Percentiles rank a stretch among this genome's conserved stretches.
Evolutionary conservation across 1,140 invertebrate genomes (phyloP).

Genomic region (Batillaria attramentaria): DNA sequence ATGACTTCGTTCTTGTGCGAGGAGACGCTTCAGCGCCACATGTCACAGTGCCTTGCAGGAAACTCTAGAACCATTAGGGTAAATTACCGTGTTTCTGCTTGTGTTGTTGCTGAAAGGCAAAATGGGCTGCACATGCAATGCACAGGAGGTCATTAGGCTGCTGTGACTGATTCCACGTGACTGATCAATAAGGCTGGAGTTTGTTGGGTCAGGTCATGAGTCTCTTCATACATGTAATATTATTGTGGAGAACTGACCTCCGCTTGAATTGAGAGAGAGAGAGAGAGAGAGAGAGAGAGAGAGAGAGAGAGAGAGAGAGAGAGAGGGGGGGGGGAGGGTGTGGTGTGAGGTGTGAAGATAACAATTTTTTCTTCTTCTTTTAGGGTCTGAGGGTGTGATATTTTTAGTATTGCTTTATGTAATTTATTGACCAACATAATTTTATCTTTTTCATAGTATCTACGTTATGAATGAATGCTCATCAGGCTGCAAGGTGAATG

Average conservation of each 20-base stretch:
- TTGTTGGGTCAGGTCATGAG: too few relatives aligned
- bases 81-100: neutral
- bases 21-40: too few relatives aligned
- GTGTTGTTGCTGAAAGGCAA: neutral
- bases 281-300: slow-evolving; percentile 21
- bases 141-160: neutral
- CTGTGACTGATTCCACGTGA: neutral
- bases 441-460: too few relatives aligned
- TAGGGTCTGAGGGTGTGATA: neutral
- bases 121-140: neutral
- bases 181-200: too few relatives aligned
- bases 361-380: neutral
- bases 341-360: neutral
- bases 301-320: slow-evolving; percentile 21
- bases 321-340: neutral
- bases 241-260: too few relatives aligned
- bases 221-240: too few relatives aligned
- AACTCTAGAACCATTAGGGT: too few relatives aligned
- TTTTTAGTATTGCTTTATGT: neutral
- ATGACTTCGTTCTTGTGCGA: too few relatives aligned
- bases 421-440: neutral
- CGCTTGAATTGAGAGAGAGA: neutral
- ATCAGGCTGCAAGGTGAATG: too few relatives aligned
- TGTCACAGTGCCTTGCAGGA: too few relatives aligned
- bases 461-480: too few relatives aligned